Evolutionary conservation across 2,888 invertebrate genomes (phyloP).

Genomic region (Norana najaformis): DNA sequence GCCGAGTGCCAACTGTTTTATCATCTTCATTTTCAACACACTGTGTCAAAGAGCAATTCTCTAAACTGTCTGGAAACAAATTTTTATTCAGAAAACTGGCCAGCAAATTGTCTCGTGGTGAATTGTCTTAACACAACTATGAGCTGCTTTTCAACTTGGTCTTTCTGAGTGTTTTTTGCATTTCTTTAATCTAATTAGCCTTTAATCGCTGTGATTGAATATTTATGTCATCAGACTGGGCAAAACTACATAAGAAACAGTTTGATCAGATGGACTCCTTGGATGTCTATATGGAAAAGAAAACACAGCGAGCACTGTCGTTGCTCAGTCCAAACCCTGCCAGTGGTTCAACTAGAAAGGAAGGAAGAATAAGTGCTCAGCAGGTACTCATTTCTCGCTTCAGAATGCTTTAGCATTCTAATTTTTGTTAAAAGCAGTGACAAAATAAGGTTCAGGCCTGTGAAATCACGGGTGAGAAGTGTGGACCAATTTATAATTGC

Average conservation of each 20-base stretch:
- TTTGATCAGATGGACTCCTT: conserved; percentile 13
- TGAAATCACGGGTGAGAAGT: not conserved
- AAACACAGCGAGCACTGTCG: not conserved
- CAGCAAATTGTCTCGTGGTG: no score
- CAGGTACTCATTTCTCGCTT: not conserved
- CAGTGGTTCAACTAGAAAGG: not conserved
- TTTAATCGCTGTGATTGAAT: not conserved
- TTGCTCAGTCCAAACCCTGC: not conserved
- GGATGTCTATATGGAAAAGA: not conserved
- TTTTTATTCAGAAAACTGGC: no score
- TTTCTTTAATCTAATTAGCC: not conserved
- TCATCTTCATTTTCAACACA: no score
- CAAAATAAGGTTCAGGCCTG: not conserved
- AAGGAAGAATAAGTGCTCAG: not conserved
- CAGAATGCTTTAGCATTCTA: not conserved
- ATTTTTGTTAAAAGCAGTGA: not conserved
- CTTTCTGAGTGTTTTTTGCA: not conserved
- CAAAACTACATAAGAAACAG: conserved; percentile 1
- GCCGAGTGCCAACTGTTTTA: no score
- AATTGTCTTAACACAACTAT: no score
- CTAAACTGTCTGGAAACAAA: no score
- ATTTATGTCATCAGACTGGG: not conserved
- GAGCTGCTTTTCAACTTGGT: not conserved
- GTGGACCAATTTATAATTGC: no score
- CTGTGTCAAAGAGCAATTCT: no score